Conservation (phyloP, 2,797 vertebrate genomes). For the Brachymystax lenok region DNA sequence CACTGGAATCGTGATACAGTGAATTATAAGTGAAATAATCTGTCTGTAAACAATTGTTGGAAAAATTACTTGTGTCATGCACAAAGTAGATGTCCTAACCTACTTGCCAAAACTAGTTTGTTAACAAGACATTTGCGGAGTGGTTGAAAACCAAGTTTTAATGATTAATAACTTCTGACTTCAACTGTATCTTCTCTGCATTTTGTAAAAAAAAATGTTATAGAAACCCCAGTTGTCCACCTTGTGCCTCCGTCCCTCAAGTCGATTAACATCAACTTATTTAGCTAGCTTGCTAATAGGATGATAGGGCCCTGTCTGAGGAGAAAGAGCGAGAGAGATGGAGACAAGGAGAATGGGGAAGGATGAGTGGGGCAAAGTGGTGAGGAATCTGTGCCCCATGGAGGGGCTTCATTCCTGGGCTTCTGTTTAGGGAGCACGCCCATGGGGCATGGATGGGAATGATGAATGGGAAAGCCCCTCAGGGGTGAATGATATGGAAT, state of each 20-base stretch:
- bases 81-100: no score
- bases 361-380: no score
- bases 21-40: no score
- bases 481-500: conserved; percentile 64
- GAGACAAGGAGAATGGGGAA: conserved; percentile 1
- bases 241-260: conserved; percentile 37
- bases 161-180: no score
- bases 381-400: conserved; percentile 44
- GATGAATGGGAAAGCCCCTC: conserved; percentile 75
- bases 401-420: conserved; percentile 70
- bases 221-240: conserved; percentile 37
- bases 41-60: no score
- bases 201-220: no score
- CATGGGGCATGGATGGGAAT: conserved; percentile 75
- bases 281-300: no score
- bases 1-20: no score
- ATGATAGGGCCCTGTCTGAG: background rate
- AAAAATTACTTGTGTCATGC: no score
- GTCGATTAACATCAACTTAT: conserved; percentile 30
- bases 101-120: no score
- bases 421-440: conserved; percentile 73
- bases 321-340: conserved; percentile 16
- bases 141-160: no score
- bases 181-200: background rate
- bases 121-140: no score